phyloP scores from a whole-genome alignment of 2,888 invertebrate genomes.

The Dicyrtoma fusca region DNA sequence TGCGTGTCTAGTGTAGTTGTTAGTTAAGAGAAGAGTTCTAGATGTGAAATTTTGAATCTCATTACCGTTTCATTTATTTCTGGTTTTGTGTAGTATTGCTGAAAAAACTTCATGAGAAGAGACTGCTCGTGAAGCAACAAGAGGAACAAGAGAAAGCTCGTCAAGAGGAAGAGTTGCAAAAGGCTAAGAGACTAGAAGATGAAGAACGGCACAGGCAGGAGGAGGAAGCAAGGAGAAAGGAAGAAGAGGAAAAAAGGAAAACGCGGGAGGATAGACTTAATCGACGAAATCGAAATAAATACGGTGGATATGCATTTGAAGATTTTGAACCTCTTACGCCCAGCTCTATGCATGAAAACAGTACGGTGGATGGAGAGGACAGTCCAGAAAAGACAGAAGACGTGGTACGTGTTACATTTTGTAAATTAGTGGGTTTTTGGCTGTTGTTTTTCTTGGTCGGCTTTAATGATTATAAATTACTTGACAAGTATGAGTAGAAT shows the following conservation, averaged over 20 bases:
- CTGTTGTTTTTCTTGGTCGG: not conserved
- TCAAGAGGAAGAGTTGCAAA: conserved; percentile 63
- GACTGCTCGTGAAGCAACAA: conserved; percentile 66
- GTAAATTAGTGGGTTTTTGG: too few species aligned
- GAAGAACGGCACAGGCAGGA: conserved; percentile 41
- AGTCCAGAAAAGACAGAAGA: conserved; percentile 1
- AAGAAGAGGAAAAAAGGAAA: conserved; percentile 46
- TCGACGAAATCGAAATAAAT: conserved; percentile 48
- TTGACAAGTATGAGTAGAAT: not conserved
- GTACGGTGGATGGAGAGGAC: conserved; percentile 15
- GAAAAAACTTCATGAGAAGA: conserved; percentile 43
- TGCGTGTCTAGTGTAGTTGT: not conserved
- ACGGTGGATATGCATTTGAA: conserved; percentile 31
- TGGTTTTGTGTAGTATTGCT: conserved; percentile 58
- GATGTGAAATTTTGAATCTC: not conserved
- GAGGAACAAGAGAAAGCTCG: conserved; percentile 68
- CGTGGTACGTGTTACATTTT: not conserved
- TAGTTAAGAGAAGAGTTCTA: not conserved
- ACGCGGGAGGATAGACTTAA: conserved; percentile 49
- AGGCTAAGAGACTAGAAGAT: conserved; percentile 45
- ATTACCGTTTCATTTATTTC: not conserved
- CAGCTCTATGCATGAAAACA: conserved; percentile 26
- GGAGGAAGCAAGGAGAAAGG: conserved; percentile 42
- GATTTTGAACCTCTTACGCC: conserved; percentile 35
- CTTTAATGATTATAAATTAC: not conserved